These are phyloP conservation scores for Gnathonemus echidnorhynchus DNA, from an alignment of 2,113 vertebrate genomes.

Conservation along the genomic window DNA sequence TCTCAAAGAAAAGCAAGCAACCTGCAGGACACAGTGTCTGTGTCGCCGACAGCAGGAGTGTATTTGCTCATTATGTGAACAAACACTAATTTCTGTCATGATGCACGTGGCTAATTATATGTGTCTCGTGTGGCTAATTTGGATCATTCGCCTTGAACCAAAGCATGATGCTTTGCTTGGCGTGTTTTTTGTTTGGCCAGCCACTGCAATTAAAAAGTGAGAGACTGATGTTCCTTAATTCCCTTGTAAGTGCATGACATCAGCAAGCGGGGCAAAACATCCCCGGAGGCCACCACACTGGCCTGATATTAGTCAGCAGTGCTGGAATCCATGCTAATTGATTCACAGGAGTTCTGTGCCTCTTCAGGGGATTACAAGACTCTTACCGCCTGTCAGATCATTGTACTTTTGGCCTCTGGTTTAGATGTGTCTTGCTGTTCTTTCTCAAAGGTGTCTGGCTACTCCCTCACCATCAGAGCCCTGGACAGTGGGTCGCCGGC, in stretches of 20 bases:
- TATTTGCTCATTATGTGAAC: background rate
- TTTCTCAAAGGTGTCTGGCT: conserved; percentile 73
- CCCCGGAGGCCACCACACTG: background rate
- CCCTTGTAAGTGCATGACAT: conserved; percentile 17
- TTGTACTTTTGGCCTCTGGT: background rate
- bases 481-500: conserved; percentile 75
- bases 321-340: conserved; percentile 22
- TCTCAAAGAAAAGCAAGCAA: background rate
- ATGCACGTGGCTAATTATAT: background rate
- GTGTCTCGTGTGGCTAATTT: background rate
- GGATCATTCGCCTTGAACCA: background rate
- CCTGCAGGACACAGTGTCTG: background rate
- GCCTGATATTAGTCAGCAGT: conserved; percentile 10
- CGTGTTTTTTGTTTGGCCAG: background rate
- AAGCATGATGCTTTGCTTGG: background rate
- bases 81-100: background rate
- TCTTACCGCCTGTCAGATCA: background rate
- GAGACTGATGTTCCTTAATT: conserved; percentile 26
- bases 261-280: background rate
- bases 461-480: conserved; percentile 78
- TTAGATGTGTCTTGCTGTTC: background rate
- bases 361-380: conserved; percentile 16
- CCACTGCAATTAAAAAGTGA: conserved; percentile 7
- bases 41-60: background rate
- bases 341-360: conserved; percentile 10